These are phyloP conservation scores for Stegophylla sp. DNA, from an alignment of 2,888 invertebrate genomes.

Conservation along the genomic window DNA sequence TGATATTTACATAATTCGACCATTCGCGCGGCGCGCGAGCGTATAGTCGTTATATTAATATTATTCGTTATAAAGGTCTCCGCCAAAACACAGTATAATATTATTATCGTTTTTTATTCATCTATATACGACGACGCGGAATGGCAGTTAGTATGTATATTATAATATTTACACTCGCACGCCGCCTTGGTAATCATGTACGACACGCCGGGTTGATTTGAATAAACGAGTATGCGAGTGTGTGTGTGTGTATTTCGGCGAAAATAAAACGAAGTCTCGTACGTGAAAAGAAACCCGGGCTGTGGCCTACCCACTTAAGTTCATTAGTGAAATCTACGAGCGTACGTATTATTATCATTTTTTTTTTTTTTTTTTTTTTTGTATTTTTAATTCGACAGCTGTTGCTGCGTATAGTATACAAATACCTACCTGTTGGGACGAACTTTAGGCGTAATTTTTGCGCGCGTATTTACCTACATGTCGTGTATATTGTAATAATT, in stretches of 20 bases:
- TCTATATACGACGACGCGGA: no score
- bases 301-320: not conserved
- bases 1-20: conserved; percentile 31
- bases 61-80: not conserved
- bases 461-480: not conserved
- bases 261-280: conserved; percentile 2
- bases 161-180: not conserved
- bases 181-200: not conserved
- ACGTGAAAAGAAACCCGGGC: not conserved
- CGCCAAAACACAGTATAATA: not conserved
- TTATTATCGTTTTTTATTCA: conserved; percentile 4
- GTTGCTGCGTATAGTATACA: not conserved
- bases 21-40: not conserved
- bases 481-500: conserved; percentile 6
- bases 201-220: not conserved
- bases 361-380: not conserved
- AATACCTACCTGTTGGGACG: not conserved
- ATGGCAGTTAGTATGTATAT: no score
- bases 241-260: not conserved
- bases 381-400: not conserved
- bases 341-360: not conserved
- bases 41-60: not conserved
- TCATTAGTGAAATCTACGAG: conserved; percentile 26
- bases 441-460: not conserved
- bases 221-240: conserved; percentile 23